Percentiles rank a stretch among this genome's conserved stretches.
Conservation (phyloP, 2,888 invertebrate genomes). For the Sinelater perroti region DNA sequence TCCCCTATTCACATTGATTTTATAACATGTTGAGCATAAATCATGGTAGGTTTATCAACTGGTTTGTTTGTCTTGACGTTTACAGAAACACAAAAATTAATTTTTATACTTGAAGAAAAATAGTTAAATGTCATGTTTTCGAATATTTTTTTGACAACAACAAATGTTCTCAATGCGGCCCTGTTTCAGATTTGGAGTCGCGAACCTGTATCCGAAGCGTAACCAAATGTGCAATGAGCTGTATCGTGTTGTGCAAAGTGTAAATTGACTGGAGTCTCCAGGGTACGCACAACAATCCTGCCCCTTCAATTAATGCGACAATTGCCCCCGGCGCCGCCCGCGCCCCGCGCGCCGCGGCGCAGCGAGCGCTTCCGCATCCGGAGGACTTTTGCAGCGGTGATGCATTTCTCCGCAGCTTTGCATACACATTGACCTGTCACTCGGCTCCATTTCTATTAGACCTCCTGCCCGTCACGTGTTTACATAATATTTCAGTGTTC, state of each 20-base stretch:
- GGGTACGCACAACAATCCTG: slow-evolving; percentile 57
- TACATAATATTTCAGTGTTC: slow-evolving; percentile 40
- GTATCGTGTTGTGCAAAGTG: slow-evolving; percentile 70
- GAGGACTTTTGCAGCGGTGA: slow-evolving; percentile 8
- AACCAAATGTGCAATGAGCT: slow-evolving; percentile 67
- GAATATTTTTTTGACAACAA: too few species aligned
- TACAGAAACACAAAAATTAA: too few species aligned
- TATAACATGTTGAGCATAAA: too few species aligned
- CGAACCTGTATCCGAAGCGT: slow-evolving; percentile 47
- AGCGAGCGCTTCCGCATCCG: too few species aligned
- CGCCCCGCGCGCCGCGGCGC: slow-evolving; percentile 20
- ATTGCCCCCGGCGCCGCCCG: slow-evolving; percentile 42
- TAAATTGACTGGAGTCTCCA: slow-evolving; percentile 71
- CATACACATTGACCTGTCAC: slow-evolving; percentile 36
- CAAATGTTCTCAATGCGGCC: slow-evolving; percentile 22
- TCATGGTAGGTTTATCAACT: too few species aligned
- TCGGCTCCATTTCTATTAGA: slow-evolving; percentile 35
- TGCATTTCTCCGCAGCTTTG: slow-evolving; percentile 18
- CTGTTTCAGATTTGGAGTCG: slow-evolving; percentile 40
- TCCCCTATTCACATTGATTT: too few species aligned
- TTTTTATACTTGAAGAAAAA: too few species aligned
- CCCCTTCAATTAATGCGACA: slow-evolving; percentile 60
- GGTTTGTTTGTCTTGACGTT: too few species aligned
- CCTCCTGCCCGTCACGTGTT: slow-evolving; percentile 39
- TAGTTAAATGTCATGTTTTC: slow-evolving; percentile 16